A percentile compares a stretch with the other conserved stretches of the same genome.
Conservation (phyloP, 2,797 vertebrate genomes). For the Lacerta bilineata region DNA sequence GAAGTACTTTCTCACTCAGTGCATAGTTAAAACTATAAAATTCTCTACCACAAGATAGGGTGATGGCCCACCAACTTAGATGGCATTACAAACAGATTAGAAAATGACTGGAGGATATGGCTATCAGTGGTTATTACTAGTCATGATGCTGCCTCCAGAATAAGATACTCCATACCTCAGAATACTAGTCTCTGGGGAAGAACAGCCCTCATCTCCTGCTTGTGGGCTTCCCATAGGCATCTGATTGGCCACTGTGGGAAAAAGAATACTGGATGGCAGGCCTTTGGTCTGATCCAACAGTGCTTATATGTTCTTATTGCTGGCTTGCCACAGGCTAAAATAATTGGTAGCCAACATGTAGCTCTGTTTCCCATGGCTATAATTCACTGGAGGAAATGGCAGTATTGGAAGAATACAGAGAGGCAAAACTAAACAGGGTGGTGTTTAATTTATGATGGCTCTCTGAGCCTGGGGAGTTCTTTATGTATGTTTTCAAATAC, state of each 20-base stretch:
- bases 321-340: background rate
- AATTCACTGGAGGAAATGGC: background rate
- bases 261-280: background rate
- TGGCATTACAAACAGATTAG: background rate
- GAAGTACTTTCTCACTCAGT: background rate
- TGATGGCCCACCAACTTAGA: background rate
- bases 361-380: background rate
- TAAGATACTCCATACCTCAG: background rate
- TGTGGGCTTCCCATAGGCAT: background rate
- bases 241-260: background rate
- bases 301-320: background rate
- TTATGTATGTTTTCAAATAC: background rate
- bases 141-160: background rate
- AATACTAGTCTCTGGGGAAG: background rate
- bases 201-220: background rate
- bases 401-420: background rate
- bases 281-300: background rate
- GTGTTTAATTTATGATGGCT: background rate
- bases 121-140: background rate
- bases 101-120: background rate
- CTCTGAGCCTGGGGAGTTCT: background rate
- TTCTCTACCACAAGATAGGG: background rate
- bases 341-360: background rate
- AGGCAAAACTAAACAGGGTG: background rate
- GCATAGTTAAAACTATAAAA: background rate